Conservation (phyloP, 2,888 invertebrate genomes). For the Leptinotarsa rubiginosa region DNA sequence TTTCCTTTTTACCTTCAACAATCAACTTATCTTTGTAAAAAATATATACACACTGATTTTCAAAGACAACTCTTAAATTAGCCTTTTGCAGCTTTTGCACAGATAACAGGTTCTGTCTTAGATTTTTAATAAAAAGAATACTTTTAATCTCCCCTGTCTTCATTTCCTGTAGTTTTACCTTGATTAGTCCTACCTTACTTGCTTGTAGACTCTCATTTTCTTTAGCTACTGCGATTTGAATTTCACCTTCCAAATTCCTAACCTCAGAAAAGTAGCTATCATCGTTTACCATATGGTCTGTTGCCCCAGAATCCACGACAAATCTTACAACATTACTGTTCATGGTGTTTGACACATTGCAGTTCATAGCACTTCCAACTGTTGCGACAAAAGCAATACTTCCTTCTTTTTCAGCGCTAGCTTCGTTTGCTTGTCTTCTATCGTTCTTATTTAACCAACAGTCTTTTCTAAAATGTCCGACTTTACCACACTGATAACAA, state of each 20-base stretch:
- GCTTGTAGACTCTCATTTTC: not conserved
- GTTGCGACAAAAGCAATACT: not conserved
- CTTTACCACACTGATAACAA: not conserved
- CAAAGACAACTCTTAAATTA: not conserved
- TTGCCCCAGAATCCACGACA: not conserved
- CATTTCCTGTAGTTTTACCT: not conserved
- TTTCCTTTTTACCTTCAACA: not conserved
- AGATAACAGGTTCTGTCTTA: not conserved
- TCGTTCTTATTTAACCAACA: not conserved
- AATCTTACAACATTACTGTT: not conserved
- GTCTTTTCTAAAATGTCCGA: not conserved
- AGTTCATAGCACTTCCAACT: not conserved
- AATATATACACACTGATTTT: not conserved
- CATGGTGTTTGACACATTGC: not conserved
- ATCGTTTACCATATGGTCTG: not conserved
- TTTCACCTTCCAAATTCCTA: not conserved
- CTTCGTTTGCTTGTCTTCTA: not conserved
- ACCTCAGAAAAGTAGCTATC: not conserved
- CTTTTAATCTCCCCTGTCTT: not conserved
- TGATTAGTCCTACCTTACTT: not conserved
- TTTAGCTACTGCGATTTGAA: not conserved
- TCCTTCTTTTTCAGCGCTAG: not conserved
- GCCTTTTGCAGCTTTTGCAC: not conserved
- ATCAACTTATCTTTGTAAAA: not conserved
- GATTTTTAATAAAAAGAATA: not conserved